Percentiles rank a stretch among this genome's conserved stretches.
Evolutionary conservation across 2,797 vertebrate species (phyloP).

Genomic region (Etheostoma perlongum): DNA sequence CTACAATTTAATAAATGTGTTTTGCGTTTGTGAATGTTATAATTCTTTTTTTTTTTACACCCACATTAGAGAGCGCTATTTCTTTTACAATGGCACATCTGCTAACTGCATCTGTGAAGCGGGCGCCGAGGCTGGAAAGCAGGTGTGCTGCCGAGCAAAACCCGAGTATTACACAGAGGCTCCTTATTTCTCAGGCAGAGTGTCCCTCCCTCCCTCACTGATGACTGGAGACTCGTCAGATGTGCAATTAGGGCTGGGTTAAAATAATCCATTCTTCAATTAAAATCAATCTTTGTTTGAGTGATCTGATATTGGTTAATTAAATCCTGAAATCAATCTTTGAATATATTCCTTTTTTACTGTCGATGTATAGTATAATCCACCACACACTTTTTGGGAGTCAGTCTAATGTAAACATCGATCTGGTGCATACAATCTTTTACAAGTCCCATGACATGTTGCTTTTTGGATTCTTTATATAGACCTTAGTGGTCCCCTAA

Average conservation of each 20-base stretch:
- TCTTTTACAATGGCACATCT: slow-evolving; percentile 70
- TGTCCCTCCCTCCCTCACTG: slow-evolving; percentile 2
- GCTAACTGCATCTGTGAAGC: slow-evolving; percentile 62
- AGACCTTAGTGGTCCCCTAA: no score
- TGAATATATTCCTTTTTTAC: no score
- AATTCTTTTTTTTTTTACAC: slow-evolving; percentile 62
- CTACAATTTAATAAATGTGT: slow-evolving; percentile 48
- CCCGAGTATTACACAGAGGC: slow-evolving; percentile 49
- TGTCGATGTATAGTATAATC: no score
- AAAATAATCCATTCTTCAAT: no score
- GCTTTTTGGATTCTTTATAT: no score
- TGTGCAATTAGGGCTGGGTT: background rate
- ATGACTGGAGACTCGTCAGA: slow-evolving; percentile 20
- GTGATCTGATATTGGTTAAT: no score
- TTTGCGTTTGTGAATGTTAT: slow-evolving; percentile 56
- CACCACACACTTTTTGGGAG: no score
- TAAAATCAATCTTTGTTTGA: no score
- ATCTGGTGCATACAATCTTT: no score
- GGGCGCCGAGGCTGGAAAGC: slow-evolving; percentile 61
- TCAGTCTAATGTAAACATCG: no score
- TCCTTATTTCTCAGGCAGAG: slow-evolving; percentile 32
- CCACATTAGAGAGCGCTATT: slow-evolving; percentile 47
- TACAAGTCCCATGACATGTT: no score
- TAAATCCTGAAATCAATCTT: no score
- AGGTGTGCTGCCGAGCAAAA: slow-evolving; percentile 68